Base-by-base conservation (phyloP, 2,797 vertebrate species). In the Aulostomus chinensis region DNA sequence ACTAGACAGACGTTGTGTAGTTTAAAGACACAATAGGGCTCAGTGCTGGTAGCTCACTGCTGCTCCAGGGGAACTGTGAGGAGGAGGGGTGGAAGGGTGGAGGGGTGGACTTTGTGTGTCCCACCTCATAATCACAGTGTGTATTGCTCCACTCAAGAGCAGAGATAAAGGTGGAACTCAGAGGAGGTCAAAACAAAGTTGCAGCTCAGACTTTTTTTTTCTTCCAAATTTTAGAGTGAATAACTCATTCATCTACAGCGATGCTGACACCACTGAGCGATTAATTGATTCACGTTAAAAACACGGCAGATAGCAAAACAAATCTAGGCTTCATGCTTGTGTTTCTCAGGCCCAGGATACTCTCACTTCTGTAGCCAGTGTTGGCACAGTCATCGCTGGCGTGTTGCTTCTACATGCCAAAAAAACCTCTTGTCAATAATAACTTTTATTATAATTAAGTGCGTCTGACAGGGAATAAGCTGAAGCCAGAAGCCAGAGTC, bases 1-100 rank as follows among this genome's bases (percentile, higher is more conserved):
- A 76, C 64, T 38, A 70, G 73, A 70, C 73, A 70, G 68, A 78
- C 73, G 58, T 25, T 37, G 38, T 69, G 68, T 48, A 43, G 68
- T 77, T 66, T 61, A 59, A 75, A 76, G 62, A 36, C 49, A 72
- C 54, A 51, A n/a, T 75, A 66, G 38, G 55, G 60, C 54, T 73
- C 47, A 65, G 43, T 29, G 53, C 66, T 50, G 24, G 45, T 62
- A 64, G 58, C 51, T 51, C n/a, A 35, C 53, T 48, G 37, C 51
- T 68, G 64, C 42, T 70, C 55, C 37, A n/a, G 1, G 9, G 56
- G 43, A 62, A 43, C 40, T 20, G 4, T 36, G 30, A 10, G 11
- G 38, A 18, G 35, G 32, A 32, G 25, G 32, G 46, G 50, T 40
- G 40, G 18, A 31, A 51, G 63, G 30, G 16, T 5, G 9, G 6